A percentile compares a stretch with the other conserved stretches of the same genome.
Conservation (phyloP, 2,888 invertebrate species). For the Plusia festucae region DNA sequence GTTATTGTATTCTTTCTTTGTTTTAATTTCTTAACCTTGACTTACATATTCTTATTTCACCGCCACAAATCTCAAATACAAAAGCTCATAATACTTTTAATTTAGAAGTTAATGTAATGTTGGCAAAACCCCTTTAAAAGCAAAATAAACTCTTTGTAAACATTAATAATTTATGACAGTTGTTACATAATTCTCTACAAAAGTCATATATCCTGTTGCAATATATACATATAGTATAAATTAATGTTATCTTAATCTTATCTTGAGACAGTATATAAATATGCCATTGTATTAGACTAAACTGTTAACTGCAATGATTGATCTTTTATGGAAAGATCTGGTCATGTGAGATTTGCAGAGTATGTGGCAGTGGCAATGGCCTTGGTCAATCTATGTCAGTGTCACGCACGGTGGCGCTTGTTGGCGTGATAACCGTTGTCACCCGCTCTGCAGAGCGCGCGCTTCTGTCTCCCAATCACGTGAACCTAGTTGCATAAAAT, state of each 20-base stretch:
- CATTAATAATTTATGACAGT: neutral
- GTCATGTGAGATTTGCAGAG: conserved; percentile 62
- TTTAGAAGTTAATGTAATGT: neutral
- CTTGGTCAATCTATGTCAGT: conserved; percentile 69
- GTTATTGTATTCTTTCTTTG: neutral
- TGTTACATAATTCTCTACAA: conserved; percentile 29
- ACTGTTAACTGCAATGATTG: conserved; percentile 46
- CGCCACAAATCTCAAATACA: too few species aligned
- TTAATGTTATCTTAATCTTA: conserved; percentile 31
- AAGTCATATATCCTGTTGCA: conserved; percentile 14
- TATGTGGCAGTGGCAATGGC: conserved; percentile 59
- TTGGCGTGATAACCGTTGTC: conserved; percentile 56
- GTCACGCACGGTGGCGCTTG: conserved; percentile 64
- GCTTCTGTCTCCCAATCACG: conserved; percentile 42
- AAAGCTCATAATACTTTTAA: too few species aligned
- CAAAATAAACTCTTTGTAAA: too few species aligned
- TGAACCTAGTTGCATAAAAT: conserved; percentile 27
- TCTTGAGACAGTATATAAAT: conserved; percentile 15
- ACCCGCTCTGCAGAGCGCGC: conserved; percentile 27
- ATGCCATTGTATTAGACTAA: conserved; percentile 22
- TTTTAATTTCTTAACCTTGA: neutral
- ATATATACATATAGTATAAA: neutral
- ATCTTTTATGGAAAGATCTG: conserved; percentile 37
- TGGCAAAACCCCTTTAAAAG: neutral
- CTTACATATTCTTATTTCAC: neutral